Percentiles rank a stretch among this genome's conserved stretches.
Conservation (phyloP, 2,888 invertebrate genomes). For the Drosophila mercatorum region DNA sequence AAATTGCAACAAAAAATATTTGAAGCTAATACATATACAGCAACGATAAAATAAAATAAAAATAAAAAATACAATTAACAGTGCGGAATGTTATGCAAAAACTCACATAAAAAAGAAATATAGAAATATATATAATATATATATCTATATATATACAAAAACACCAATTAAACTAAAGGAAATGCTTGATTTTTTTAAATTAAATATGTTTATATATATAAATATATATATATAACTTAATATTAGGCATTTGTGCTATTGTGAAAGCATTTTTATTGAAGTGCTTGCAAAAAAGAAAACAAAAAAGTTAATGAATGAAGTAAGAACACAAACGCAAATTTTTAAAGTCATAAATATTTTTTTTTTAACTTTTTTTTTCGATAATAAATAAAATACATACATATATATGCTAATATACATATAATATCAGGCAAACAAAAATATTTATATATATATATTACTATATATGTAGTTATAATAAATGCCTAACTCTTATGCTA, state of each 20-base stretch:
- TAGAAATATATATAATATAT: not conserved
- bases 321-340: conserved; percentile 13
- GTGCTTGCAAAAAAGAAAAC: conserved; percentile 57
- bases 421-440: not conserved
- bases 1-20: conserved; percentile 31
- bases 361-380: not conserved
- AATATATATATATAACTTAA: conserved; percentile 17
- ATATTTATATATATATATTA: conserved; percentile 4
- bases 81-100: conserved; percentile 30
- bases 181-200: conserved; percentile 54
- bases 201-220: not conserved
- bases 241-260: conserved; percentile 49
- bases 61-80: conserved; percentile 21
- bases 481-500: conserved; percentile 29
- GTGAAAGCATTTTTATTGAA: conserved; percentile 72
- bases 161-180: conserved; percentile 68
- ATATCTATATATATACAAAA: conserved; percentile 11
- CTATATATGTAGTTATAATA: conserved; percentile 3
- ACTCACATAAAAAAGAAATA: conserved; percentile 7
- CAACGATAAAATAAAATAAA: conserved; percentile 6
- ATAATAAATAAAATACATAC: not conserved
- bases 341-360: conserved; percentile 14
- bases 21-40: conserved; percentile 19
- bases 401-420: not conserved
- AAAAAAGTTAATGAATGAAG: not conserved